Evolutionary conservation across 2,113 vertebrate species (phyloP).

Genomic region (Hucho hucho): DNA sequence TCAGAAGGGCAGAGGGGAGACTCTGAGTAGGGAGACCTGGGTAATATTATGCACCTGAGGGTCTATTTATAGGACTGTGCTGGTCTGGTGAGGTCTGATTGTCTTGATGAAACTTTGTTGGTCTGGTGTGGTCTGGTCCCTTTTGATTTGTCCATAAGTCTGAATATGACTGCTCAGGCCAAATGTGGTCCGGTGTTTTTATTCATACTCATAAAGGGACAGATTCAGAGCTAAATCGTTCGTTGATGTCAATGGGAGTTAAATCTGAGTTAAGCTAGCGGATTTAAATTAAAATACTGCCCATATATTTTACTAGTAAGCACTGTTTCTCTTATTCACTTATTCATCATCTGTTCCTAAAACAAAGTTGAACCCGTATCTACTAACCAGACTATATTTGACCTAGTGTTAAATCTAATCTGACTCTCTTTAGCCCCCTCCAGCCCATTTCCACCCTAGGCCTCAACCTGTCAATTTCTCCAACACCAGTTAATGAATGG

Average conservation of each 20-base stretch:
- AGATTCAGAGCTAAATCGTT: too few relatives aligned
- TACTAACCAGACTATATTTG: background rate
- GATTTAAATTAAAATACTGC: too few relatives aligned
- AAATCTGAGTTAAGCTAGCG: too few relatives aligned
- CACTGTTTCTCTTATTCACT: background rate
- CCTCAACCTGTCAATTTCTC: conserved; percentile 11
- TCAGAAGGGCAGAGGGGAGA: background rate
- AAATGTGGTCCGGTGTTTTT: background rate
- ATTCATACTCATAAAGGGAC: background rate
- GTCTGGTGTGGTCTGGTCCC: background rate
- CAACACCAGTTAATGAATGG: conserved; percentile 6
- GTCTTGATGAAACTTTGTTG: background rate
- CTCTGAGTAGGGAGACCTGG: background rate
- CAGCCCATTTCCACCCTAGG: background rate
- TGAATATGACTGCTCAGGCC: background rate
- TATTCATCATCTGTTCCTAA: background rate
- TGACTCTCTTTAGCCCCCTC: background rate
- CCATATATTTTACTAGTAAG: too few relatives aligned
- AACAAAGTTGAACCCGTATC: background rate
- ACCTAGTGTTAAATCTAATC: conserved; percentile 16
- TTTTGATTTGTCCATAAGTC: background rate
- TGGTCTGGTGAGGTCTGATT: too few relatives aligned
- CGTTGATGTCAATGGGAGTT: too few relatives aligned
- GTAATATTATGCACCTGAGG: background rate
- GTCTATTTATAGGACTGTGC: background rate